These are phyloP conservation scores for Pseudoips prasinana DNA, from an alignment of 2,888 invertebrate genomes.

Conservation along the genomic window DNA sequence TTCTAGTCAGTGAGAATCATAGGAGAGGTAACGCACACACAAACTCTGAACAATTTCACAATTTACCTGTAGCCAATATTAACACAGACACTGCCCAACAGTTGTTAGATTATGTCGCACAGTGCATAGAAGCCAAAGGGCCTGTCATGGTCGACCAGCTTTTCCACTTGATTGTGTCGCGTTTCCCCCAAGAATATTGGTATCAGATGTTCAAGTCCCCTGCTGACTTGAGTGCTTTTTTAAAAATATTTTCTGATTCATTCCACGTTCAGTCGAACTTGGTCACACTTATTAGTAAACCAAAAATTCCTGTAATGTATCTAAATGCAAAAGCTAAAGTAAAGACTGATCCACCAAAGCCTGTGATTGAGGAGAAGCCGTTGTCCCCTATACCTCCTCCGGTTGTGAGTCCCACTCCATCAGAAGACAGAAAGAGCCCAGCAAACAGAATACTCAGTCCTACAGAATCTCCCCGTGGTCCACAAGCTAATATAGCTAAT, in stretches of 20 bases:
- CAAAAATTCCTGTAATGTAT: conserved; percentile 85
- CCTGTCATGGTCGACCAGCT: conserved; percentile 93
- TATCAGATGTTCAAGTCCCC: conserved; percentile 94
- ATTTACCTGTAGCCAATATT: conserved; percentile 88
- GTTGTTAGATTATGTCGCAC: conserved; percentile 90
- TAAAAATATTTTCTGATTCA: conserved; percentile 96
- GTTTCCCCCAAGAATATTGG: conserved; percentile 90
- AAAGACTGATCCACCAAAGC: conserved; percentile 79
- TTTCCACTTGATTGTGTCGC: conserved; percentile 89
- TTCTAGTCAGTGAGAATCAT: conserved; percentile 87
- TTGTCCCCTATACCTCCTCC: conserved; percentile 59
- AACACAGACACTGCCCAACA: conserved; percentile 92
- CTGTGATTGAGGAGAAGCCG: conserved; percentile 63
- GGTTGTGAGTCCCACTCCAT: conserved; percentile 69
- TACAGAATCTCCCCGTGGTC: conserved; percentile 72
- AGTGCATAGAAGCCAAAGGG: conserved; percentile 90
- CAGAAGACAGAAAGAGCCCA: conserved; percentile 69
- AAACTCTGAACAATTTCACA: conserved; percentile 85
- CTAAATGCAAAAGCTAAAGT: conserved; percentile 74
- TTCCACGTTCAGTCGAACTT: conserved; percentile 97
- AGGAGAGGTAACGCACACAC: conserved; percentile 85
- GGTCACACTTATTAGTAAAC: conserved; percentile 90
- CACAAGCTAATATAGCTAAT: conserved; percentile 82
- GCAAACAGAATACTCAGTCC: conserved; percentile 78
- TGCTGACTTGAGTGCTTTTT: conserved; percentile 93